Base-by-base conservation (phyloP, 2,797 vertebrate species). In the Gymnothorax reevesii region DNA sequence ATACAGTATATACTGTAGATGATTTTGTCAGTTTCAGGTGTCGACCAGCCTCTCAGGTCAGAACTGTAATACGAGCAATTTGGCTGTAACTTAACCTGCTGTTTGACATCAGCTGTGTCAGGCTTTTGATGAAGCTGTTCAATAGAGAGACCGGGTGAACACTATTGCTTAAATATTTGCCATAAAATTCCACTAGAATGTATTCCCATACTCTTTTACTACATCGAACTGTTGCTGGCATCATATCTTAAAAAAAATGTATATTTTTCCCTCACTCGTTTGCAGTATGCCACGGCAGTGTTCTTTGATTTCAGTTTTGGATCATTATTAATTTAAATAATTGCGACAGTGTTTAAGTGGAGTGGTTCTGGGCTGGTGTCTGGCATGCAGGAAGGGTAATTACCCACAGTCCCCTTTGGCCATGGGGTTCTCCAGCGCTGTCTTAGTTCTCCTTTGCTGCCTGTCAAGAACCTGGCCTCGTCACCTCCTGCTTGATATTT, bases 241-340 rank as follows among this genome's bases (percentile, higher is more conserved):
- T 90, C 90, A 92, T 84, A 82, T 90, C 91, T 91, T 90, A 92
- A 92, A 94, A 94, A 82, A 22, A 2, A 9, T 82, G 12, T 2
- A 8, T 55, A n/a, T 54, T 82, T 55, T 89, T 91, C 89, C 83
- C 86, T 90, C 90, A 92, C 92, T 94, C 91, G 87, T 87, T 69
- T 84, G 87, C 89, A 87, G 83, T 89, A 90, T 91, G 93, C 90
- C 91, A 93, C 91, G 88, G 89, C 92, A 92, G 92, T 89, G 82
- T 84, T 93, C 94, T 94, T 94, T 94, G 89, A 92, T 90, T 94
- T 94, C 93, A 88, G 91, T 82, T 92, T 60, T 84, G 87, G 84
- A 75, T 71, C 82, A 90, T 79, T 91, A 88, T 95, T 94, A 94
- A 90, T 93, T 94, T 94, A 92, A 91, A 93, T 93, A 94, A 93